Percentiles rank a stretch among this genome's conserved stretches.
phyloP scores from a whole-genome alignment of 2,888 invertebrate genomes.

The Lasioglossum zephyrum region DNA sequence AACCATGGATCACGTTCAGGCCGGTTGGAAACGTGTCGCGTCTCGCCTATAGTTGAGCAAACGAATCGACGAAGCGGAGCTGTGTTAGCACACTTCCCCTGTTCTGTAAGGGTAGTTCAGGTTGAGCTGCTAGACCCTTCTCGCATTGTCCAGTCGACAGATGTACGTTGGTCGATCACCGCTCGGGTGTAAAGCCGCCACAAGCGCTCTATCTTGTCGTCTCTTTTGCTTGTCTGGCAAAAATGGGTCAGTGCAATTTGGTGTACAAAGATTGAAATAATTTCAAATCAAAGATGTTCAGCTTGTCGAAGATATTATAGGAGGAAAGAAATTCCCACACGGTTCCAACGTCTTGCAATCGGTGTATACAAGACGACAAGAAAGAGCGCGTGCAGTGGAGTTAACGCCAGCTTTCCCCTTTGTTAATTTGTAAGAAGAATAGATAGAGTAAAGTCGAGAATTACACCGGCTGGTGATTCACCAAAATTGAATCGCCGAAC shows the following conservation, averaged over 20 bases:
- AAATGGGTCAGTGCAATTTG: too few relatives aligned
- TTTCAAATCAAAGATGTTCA: too few relatives aligned
- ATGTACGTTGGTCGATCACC: background rate
- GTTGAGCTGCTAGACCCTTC: background rate
- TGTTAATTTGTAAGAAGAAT: background rate
- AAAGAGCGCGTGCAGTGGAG: background rate
- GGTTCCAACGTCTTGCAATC: too few relatives aligned
- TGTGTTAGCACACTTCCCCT: background rate
- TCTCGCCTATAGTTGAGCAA: constrained; percentile 15
- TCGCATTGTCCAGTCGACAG: background rate
- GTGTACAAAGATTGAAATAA: too few relatives aligned
- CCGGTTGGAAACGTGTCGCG: constrained; percentile 29
- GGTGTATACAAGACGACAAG: background rate
- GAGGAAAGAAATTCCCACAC: too few relatives aligned
- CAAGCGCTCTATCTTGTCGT: background rate
- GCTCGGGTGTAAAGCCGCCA: background rate
- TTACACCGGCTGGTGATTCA: background rate
- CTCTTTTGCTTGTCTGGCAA: background rate
- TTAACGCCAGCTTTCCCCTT: background rate
- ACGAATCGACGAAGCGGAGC: constrained; percentile 22
- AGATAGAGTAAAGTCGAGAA: background rate
- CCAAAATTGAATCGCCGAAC: background rate
- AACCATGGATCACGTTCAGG: constrained; percentile 19
- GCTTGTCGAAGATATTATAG: background rate
- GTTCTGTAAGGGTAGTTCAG: background rate